Conservation (phyloP, 2,113 vertebrate genomes). For the Raja brachyura region DNA sequence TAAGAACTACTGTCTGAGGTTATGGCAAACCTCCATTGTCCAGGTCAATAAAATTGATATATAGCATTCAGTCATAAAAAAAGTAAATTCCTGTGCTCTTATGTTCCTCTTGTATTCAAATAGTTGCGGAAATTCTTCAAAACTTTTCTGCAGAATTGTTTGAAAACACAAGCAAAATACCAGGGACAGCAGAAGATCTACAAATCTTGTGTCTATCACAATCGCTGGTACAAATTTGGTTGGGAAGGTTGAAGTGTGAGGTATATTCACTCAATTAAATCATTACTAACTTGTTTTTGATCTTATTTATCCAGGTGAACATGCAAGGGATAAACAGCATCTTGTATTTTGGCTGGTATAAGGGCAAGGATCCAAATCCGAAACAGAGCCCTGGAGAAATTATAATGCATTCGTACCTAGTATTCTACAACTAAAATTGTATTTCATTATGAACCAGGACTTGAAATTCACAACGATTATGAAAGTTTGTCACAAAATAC, state of each 20-base stretch:
- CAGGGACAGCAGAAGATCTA: background rate
- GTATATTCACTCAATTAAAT: background rate
- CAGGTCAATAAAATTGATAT: background rate
- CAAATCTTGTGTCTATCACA: background rate
- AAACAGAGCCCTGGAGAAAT: conserved; percentile 57
- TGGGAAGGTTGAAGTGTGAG: background rate
- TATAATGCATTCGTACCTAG: conserved; percentile 62
- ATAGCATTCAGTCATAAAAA: background rate
- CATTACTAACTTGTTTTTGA: conserved; percentile 12
- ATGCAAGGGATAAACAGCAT: conserved; percentile 51
- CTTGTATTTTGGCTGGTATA: conserved; percentile 59
- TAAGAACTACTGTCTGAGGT: background rate
- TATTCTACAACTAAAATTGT: conserved; percentile 57
- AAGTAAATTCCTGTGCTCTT: background rate
- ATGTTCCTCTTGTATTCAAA: background rate
- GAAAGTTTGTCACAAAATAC: conserved; percentile 7
- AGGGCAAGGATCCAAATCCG: conserved; percentile 57
- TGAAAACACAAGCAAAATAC: background rate
- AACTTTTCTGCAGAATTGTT: conserved; percentile 1
- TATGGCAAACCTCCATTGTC: background rate
- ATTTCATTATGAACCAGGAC: background rate
- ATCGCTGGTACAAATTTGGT: background rate
- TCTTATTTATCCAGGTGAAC: conserved; percentile 51
- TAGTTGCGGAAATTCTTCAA: background rate
- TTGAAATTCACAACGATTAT: background rate